Evolutionary conservation across 2,797 vertebrate genomes (phyloP).

Genomic region (Lerista edwardsae): DNA sequence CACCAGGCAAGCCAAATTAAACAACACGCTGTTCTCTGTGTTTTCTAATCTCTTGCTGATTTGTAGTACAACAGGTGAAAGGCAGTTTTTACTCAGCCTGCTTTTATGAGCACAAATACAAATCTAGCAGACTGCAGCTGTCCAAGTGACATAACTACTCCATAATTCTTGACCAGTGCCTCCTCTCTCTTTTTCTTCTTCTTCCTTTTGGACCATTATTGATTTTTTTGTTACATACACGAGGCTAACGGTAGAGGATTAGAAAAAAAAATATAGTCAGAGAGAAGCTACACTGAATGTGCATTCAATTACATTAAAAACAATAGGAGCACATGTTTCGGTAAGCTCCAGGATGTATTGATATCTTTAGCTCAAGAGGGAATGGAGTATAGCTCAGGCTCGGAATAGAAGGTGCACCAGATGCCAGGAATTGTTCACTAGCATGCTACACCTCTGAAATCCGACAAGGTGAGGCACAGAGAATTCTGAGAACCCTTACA

Average conservation of each 20-base stretch:
- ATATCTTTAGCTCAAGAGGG: background rate
- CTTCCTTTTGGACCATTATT: constrained; percentile 27
- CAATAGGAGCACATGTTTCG: background rate
- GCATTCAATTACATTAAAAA: constrained; percentile 31
- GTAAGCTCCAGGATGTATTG: constrained; percentile 33
- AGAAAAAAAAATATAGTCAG: constrained; percentile 30
- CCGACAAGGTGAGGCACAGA: background rate
- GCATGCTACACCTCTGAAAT: background rate
- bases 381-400: constrained; percentile 12
- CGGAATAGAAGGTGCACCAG: constrained; percentile 5
- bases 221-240: constrained; percentile 35
- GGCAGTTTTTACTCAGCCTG: background rate
- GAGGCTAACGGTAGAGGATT: constrained; percentile 31
- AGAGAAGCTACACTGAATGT: constrained; percentile 14
- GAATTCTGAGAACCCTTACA: background rate
- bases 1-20: constrained; percentile 40
- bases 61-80: constrained; percentile 39
- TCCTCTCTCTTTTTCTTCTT: constrained; percentile 27
- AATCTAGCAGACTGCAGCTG: constrained; percentile 11
- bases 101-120: constrained; percentile 3
- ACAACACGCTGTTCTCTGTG: constrained; percentile 23
- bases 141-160: constrained; percentile 31
- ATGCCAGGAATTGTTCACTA: background rate
- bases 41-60: constrained; percentile 47
- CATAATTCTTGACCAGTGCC: constrained; percentile 36